Percentiles rank a stretch among this genome's conserved stretches.
These are phyloP conservation scores for Peromyscus nudipes DNA, from an alignment of 2,797 vertebrate genomes.

Conservation along the genomic window DNA sequence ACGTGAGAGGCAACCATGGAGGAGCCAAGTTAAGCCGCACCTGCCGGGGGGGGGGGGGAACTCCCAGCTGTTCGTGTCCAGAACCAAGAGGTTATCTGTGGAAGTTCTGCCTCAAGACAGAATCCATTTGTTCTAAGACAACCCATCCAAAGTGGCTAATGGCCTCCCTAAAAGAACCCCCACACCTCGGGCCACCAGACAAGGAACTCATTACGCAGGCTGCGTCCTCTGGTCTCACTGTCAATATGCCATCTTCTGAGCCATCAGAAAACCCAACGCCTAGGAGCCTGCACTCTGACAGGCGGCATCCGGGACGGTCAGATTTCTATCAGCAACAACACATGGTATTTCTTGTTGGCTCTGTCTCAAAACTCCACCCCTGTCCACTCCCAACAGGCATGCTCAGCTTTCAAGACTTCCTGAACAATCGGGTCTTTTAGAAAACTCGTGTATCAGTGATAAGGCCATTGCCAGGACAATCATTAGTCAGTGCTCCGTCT, in stretches of 20 bases:
- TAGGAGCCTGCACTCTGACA: slow-evolving; percentile 65
- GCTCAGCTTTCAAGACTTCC: slow-evolving; percentile 44
- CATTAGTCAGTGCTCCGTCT: not conserved
- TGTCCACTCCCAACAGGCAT: not conserved
- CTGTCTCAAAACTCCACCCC: slow-evolving; percentile 33
- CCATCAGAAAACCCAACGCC: slow-evolving; percentile 51
- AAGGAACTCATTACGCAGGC: slow-evolving; percentile 41
- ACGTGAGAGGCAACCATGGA: slow-evolving; percentile 36
- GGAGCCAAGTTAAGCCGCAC: slow-evolving; percentile 62
- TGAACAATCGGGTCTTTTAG: slow-evolving; percentile 66
- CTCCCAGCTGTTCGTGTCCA: slow-evolving; percentile 67
- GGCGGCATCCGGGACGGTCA: slow-evolving; percentile 73
- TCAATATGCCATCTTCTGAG: not conserved
- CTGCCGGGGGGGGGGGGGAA: slow-evolving; percentile 38
- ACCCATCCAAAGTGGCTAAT: not conserved
- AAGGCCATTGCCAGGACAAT: not conserved
- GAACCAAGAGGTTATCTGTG: not conserved
- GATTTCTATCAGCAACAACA: slow-evolving; percentile 81
- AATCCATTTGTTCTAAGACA: slow-evolving; percentile 30
- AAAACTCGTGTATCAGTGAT: not conserved
- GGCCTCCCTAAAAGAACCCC: slow-evolving; percentile 70
- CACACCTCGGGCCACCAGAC: slow-evolving; percentile 40
- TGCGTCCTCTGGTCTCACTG: not conserved
- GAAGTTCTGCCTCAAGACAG: not conserved
- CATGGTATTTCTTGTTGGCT: slow-evolving; percentile 76